Evolutionary conservation across 2,113 vertebrate species (phyloP).

Genomic region (Peromyscus leucopus): DNA sequence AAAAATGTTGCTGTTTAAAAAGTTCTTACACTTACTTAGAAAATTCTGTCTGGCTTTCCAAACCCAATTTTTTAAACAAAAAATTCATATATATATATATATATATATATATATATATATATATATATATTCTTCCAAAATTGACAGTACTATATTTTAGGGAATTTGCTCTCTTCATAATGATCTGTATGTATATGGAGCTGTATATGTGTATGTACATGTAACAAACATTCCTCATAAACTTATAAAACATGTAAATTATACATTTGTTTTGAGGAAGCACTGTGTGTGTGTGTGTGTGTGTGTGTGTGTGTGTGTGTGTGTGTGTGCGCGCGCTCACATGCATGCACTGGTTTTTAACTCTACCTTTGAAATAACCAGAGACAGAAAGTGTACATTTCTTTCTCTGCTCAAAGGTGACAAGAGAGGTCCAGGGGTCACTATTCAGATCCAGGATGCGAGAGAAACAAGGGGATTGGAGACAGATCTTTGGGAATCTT

Average conservation of each 20-base stretch:
- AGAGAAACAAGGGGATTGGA: not conserved
- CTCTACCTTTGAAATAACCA: constrained; percentile 27
- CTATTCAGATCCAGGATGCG: not conserved
- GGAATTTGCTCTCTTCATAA: not conserved
- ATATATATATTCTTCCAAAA: not conserved
- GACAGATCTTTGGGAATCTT: not conserved
- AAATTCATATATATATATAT: not conserved
- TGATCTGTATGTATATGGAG: not conserved
- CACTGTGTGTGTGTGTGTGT: not conserved
- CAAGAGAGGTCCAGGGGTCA: not conserved
- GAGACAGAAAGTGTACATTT: not conserved
- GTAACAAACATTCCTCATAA: not conserved
- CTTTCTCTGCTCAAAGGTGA: constrained; percentile 33
- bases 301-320: not conserved
- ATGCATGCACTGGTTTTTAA: not conserved
- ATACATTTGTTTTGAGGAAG: constrained; percentile 24
- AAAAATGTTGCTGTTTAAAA: not conserved
- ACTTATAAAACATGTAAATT: constrained; percentile 17
- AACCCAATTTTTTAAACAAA: constrained; percentile 48
- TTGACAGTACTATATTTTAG: not conserved
- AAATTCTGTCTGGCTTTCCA: not conserved
- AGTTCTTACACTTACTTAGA: not conserved
- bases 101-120: not conserved
- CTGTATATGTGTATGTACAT: not conserved
- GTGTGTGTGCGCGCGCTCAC: not conserved